Percentiles rank a stretch among this genome's conserved stretches.
Conservation (phyloP, 2,113 vertebrate species). For the Sylvia atricapilla region DNA sequence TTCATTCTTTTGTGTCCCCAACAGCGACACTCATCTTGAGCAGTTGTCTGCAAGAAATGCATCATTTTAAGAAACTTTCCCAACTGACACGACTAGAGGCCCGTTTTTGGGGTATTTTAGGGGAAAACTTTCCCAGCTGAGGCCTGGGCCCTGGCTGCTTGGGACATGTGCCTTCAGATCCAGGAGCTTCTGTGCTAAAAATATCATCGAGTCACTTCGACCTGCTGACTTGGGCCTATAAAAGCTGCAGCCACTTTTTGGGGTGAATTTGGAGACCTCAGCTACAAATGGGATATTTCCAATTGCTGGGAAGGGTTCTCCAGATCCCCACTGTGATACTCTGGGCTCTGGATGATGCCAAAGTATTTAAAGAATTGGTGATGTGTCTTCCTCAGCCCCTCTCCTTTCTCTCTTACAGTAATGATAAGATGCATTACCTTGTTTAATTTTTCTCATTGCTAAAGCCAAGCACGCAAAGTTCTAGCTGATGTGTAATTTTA, state of each 20-base stretch:
- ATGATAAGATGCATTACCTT: background rate
- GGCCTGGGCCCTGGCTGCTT: no score
- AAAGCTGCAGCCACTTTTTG: background rate
- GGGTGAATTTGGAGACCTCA: background rate
- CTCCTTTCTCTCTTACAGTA: rapidly evolving
- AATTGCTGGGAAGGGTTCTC: background rate
- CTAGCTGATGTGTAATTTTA: background rate
- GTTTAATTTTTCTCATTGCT: background rate
- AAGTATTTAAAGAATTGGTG: background rate
- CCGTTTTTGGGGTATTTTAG: no score
- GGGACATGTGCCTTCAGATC: no score
- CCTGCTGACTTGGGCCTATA: background rate
- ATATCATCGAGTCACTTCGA: background rate
- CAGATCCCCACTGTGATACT: background rate
- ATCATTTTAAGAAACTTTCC: background rate
- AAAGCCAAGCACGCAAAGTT: rapidly evolving
- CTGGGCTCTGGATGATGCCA: rapidly evolving
- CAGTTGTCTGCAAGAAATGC: background rate
- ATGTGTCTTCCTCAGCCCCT: background rate
- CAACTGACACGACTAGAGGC: no score
- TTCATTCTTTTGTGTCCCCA: no score
- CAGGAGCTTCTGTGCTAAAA: background rate
- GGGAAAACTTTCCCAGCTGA: no score
- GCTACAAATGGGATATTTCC: background rate
- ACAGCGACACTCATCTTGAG: no score